Base-by-base conservation (phyloP, 2,888 invertebrate genomes). In the Drosophila percnosoma region DNA sequence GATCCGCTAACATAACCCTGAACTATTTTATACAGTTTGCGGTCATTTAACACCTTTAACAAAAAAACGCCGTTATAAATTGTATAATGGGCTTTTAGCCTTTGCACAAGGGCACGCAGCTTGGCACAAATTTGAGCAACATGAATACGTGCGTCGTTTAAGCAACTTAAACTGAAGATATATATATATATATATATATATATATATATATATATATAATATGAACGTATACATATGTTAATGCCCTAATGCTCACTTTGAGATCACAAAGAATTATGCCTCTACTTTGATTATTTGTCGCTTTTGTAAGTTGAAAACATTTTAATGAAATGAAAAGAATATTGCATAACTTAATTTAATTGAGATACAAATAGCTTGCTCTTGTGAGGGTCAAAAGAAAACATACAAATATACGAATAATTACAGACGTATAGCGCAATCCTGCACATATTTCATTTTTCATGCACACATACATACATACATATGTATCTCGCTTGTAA, bases 1-100 rank as follows among this genome's bases (percentile, higher is more conserved):
- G 29, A 45, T 15, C 6, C 42, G 45, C 38, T 33, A 59, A 59
- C n/a, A 38, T 38, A 69, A 24, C 60, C 59, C 52, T 60, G 71
- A 71, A 53, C 33, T 70, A 38, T 59, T 45, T 69, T 51, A 4
- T 13, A 6, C 34, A 18, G 13, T 36, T 53, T 49, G 31, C 21
- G 21, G 21, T 68, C 69, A 57, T 36, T 34, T 51, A 48, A 49
- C 33, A 57, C 31, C 6, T 4, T 31, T 15, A 27, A 38, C 4
- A 51, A 36, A 13, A 42, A 45, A 21, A 45, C 3, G 4, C 24
- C 6, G 5, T 29, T 10, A 15, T 31, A 52, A 6, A 36, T n/a
- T 51, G 33, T n/a, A 11, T 18, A n/a, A 4, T 34, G 13, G 69
- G 55, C 36, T 33, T 38, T 18, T 31, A n/a, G n/a, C 24, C 42